Evolutionary conservation across 2,888 invertebrate genomes (phyloP).

Genomic region (Mantis religiosa): DNA sequence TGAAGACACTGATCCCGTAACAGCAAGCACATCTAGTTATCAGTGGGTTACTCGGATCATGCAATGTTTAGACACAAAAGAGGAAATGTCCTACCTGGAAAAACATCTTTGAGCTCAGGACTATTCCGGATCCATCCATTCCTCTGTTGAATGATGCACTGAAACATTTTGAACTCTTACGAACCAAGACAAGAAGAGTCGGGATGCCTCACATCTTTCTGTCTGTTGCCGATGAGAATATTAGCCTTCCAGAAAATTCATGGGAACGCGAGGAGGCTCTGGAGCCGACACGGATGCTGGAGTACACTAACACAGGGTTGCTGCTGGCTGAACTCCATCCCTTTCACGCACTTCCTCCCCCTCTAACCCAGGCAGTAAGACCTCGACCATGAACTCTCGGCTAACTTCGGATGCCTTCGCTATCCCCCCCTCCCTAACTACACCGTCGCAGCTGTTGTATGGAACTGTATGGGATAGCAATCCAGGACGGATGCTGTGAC

Average conservation of each 20-base stretch:
- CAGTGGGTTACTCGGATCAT: too few species aligned
- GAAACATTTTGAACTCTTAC: slow-evolving; percentile 57
- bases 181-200: neutral
- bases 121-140: slow-evolving; percentile 71
- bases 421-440: neutral
- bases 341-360: neutral
- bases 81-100: slow-evolving; percentile 58
- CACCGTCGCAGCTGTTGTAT: neutral
- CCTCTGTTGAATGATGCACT: slow-evolving; percentile 77
- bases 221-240: too few species aligned
- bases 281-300: neutral
- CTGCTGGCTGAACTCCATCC: neutral
- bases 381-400: slow-evolving; percentile 31
- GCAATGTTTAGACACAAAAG: too few species aligned
- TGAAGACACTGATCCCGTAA: too few species aligned
- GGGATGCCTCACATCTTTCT: neutral
- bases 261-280: neutral
- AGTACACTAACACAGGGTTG: neutral
- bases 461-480: neutral
- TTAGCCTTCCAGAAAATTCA: neutral
- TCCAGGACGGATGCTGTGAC: neutral
- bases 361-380: slow-evolving; percentile 6
- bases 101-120: slow-evolving; percentile 67
- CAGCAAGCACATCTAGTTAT: too few species aligned
- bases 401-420: slow-evolving; percentile 27